phyloP scores from a whole-genome alignment of 2,113 vertebrate genomes.

The Hyaena hyaena region DNA sequence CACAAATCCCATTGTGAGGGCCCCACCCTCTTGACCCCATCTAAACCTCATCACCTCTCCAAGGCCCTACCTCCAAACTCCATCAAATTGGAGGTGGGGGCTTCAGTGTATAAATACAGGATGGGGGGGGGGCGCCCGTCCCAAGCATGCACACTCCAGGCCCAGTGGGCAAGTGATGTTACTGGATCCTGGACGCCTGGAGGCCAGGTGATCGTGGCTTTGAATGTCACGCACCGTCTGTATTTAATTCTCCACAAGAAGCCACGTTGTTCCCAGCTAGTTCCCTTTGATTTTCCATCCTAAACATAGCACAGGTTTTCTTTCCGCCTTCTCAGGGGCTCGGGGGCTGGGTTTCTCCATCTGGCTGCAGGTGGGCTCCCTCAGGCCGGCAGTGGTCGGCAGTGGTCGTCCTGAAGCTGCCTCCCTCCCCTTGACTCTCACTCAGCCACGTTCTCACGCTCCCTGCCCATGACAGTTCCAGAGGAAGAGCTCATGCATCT shows the following conservation, averaged over 20 bases:
- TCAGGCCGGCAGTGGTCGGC: background rate
- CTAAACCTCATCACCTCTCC: background rate
- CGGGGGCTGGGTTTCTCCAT: background rate
- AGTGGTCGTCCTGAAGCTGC: background rate
- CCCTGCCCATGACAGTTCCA: background rate
- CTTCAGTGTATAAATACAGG: background rate
- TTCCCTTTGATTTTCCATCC: slow-evolving; percentile 57
- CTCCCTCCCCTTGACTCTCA: background rate
- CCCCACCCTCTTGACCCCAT: background rate
- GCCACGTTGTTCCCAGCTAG: background rate
- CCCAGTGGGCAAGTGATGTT: background rate
- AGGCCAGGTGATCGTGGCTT: background rate
- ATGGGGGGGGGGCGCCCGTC: too few species aligned
- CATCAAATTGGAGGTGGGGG: background rate
- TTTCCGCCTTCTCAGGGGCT: background rate
- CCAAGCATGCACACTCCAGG: background rate
- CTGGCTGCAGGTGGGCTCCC: background rate
- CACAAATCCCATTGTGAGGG: background rate
- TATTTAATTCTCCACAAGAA: background rate
- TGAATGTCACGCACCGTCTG: background rate
- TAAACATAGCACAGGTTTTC: slow-evolving; percentile 57
- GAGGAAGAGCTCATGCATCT: background rate
- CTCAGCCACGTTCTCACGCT: background rate
- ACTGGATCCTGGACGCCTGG: background rate
- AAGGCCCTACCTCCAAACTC: background rate